Evolutionary conservation across 1,140 invertebrate species (phyloP).

Genomic region (Caenorhabditis latens): DNA sequence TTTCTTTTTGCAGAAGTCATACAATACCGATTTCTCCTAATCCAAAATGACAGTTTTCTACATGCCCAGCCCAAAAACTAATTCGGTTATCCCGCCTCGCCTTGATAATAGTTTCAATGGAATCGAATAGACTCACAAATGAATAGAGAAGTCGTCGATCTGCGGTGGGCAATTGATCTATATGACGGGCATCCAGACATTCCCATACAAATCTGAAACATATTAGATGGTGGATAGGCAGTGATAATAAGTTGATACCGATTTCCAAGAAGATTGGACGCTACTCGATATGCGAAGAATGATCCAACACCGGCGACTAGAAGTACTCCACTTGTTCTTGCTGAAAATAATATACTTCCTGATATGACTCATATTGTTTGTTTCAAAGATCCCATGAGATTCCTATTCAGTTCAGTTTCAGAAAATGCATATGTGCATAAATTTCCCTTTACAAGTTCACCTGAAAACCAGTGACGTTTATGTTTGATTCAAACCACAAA

Average conservation of each 20-base stretch:
- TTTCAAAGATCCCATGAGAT: background rate
- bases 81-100: slow-evolving; percentile 13
- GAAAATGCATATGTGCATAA: background rate
- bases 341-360: slow-evolving; percentile 63
- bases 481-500: background rate
- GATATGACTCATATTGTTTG: too few relatives aligned
- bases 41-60: slow-evolving; percentile 14
- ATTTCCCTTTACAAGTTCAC: background rate
- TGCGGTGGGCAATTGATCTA: slow-evolving; percentile 65
- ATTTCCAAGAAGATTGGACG: slow-evolving; percentile 65
- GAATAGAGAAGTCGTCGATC: slow-evolving; percentile 69
- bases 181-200: slow-evolving; percentile 67
- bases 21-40: background rate
- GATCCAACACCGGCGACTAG: slow-evolving; percentile 71
- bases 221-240: slow-evolving; percentile 8
- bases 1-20: background rate
- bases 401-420: background rate
- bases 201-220: slow-evolving; percentile 68
- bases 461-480: background rate
- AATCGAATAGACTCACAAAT: slow-evolving; percentile 44
- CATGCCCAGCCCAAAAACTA: background rate
- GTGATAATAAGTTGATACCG: slow-evolving; percentile 27
- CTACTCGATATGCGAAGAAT: slow-evolving; percentile 72
- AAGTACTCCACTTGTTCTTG: slow-evolving; percentile 70
- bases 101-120: background rate